Evolutionary conservation across 2,113 vertebrate genomes (phyloP).

Genomic region (Cyphomyrus discorhynchus): DNA sequence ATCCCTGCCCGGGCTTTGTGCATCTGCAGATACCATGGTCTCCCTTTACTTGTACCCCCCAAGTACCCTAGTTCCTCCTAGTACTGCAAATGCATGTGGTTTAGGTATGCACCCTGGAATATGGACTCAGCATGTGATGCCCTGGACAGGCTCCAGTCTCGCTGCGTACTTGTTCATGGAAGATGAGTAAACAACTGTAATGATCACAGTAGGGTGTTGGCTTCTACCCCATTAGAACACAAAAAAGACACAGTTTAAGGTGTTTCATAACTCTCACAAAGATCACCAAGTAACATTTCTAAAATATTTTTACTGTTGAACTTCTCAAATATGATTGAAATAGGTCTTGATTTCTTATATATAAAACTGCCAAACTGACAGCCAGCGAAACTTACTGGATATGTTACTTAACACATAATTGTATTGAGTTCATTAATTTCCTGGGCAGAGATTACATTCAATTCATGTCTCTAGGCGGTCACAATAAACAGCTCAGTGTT

Average conservation of each 20-base stretch:
- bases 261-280: not conserved
- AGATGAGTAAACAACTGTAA: not conserved
- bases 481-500: not conserved
- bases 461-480: not conserved
- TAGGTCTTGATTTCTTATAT: not conserved
- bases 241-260: not conserved
- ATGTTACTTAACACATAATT: not conserved
- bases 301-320: not conserved
- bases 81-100: not conserved
- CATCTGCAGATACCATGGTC: not conserved
- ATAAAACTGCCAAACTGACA: not conserved
- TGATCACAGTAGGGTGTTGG: not conserved
- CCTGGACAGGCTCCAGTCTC: not conserved
- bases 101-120: not conserved
- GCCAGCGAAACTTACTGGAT: not conserved
- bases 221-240: not conserved
- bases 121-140: not conserved
- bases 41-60: not conserved
- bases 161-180: not conserved
- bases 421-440: not conserved
- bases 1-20: not conserved
- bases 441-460: not conserved
- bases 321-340: not conserved
- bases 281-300: not conserved
- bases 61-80: not conserved